Conservation (phyloP, 2,113 vertebrate genomes). For the Carettochelys insculpta region DNA sequence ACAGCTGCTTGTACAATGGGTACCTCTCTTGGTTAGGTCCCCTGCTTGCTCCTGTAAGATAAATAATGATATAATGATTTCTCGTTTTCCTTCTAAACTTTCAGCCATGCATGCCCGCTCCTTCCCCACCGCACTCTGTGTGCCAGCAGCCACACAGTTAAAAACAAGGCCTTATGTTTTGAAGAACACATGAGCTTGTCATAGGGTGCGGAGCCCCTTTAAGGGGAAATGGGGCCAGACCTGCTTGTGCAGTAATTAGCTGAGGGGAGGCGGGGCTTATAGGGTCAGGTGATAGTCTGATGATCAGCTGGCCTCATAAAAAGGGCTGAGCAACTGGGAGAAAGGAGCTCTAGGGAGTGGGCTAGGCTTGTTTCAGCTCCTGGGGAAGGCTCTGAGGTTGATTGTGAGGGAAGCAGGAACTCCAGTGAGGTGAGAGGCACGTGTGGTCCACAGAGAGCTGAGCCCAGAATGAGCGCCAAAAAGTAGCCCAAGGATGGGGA, state of each 20-base stretch:
- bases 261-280: background rate
- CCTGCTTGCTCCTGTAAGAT: background rate
- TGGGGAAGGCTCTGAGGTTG: background rate
- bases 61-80: background rate
- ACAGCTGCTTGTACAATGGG: background rate
- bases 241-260: background rate
- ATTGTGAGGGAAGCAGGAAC: background rate
- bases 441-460: background rate
- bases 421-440: no score
- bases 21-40: background rate
- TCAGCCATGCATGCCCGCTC: background rate
- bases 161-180: background rate
- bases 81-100: background rate
- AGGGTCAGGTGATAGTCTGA: background rate
- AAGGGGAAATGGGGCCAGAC: background rate
- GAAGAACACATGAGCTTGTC: accelerated
- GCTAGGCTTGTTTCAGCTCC: background rate
- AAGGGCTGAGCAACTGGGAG: background rate
- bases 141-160: background rate
- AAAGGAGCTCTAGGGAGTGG: background rate
- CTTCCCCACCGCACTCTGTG: background rate
- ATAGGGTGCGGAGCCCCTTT: background rate
- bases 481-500: background rate
- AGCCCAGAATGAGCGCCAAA: background rate
- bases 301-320: background rate